phyloP scores from a whole-genome alignment of 2,888 invertebrate genomes.

The Plemyria rubiginata region DNA sequence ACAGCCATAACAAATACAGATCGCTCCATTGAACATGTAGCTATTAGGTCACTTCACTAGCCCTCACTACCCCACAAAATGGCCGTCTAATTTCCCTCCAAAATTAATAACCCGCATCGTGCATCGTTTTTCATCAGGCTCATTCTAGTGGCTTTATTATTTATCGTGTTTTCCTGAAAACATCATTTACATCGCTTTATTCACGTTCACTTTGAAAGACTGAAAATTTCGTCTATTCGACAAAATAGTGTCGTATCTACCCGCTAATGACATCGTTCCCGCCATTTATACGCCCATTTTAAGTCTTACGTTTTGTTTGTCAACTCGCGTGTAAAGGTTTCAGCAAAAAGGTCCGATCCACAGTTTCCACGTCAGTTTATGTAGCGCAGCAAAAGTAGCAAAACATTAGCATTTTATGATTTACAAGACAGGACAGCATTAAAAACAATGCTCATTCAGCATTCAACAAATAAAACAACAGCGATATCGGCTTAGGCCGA shows the following conservation, averaged over 20 bases:
- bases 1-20: constrained; percentile 34
- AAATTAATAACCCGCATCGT: constrained; percentile 72
- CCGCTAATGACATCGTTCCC: constrained; percentile 70
- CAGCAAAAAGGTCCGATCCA: constrained; percentile 28
- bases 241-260: constrained; percentile 82
- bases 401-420: constrained; percentile 53
- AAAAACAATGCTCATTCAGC: constrained; percentile 63
- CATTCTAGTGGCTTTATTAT: constrained; percentile 74
- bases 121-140: constrained; percentile 75
- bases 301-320: constrained; percentile 75
- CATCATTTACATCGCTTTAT: constrained; percentile 76
- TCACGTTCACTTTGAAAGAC: constrained; percentile 79
- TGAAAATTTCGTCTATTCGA: constrained; percentile 81
- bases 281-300: constrained; percentile 73
- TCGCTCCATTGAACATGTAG: constrained; percentile 47
- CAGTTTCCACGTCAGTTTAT: constrained; percentile 32
- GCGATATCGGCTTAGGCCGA: constrained; percentile 58
- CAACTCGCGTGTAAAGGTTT: constrained; percentile 51
- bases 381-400: constrained; percentile 40
- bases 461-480: constrained; percentile 61
- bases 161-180: constrained; percentile 76
- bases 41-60: constrained; percentile 53
- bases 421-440: constrained; percentile 61
- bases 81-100: constrained; percentile 70
- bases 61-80: constrained; percentile 58